Base-by-base conservation (phyloP, 2,888 invertebrate species). In the Laothoe populi region DNA sequence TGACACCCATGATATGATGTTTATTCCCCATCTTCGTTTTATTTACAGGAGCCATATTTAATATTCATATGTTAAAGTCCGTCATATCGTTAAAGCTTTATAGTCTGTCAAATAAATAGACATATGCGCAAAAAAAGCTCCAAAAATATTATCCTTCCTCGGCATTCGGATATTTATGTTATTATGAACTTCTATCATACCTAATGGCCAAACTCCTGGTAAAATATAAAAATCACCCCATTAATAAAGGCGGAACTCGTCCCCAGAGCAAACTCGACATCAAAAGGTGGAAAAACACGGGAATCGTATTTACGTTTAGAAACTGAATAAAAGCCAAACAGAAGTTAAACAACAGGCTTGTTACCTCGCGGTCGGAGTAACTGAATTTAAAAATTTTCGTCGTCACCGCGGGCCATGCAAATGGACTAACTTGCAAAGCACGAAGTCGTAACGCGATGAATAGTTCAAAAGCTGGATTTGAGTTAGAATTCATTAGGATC, bases 241-340 rank as follows among this genome's bases (percentile, higher is more conserved):
- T 31, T 35, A 53, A 53, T 19, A 53, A 19, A 48, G 48, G n/a
- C 4, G 16, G 26, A 24, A 49, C n/a, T 2, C n/a, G 5, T 49
- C 26, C 4, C 31, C 53, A 31, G 10, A 31, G 35, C 35, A 35
- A 31, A 53, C 19, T 53, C 19, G 31, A 31, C 53, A 53, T 53
- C 49, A 53, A 53, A 53, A 19, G 53, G 35, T 31, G 53, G 1
- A 53, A 26, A 24, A 53, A 53, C 53, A 53, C 35, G 53, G 35
- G 11, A 35, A 53, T 35, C 35, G 35, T 53, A 53, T 53, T 53
- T 53, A 35, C 53, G 53, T 53, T 53, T 48, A 24, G 31, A 23
- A 46, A 53, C 35, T 35, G 53, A 53, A 53, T 53, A 53, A 53
- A 53, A 53, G 53, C 53, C 53, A 35, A 44, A 26, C 49, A 49